These are phyloP conservation scores for Morone saxatilis DNA, from an alignment of 2,113 vertebrate species.

Conservation along the genomic window DNA sequence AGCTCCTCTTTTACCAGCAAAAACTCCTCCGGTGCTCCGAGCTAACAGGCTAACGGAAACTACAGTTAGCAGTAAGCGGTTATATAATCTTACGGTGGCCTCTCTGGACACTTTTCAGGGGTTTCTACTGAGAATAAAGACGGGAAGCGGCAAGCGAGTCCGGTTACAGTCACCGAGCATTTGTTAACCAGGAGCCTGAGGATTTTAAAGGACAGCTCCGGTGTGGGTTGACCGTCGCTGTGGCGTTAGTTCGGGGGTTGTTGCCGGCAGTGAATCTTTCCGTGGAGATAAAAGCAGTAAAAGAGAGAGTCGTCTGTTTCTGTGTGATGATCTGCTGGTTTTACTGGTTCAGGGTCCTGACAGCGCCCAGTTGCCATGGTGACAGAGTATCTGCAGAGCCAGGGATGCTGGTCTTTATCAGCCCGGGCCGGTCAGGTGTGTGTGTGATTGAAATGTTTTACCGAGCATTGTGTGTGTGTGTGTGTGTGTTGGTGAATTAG, in stretches of 20 bases:
- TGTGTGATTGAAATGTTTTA: slow-evolving; percentile 51
- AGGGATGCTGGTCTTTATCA: slow-evolving; percentile 60
- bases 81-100: not conserved
- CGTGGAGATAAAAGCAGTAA: slow-evolving; percentile 16
- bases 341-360: slow-evolving; percentile 51
- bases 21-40: too few species aligned
- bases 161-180: slow-evolving; percentile 8
- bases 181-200: slow-evolving; percentile 44
- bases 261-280: not conserved
- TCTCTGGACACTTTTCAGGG: not conserved
- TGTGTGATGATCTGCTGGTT: slow-evolving; percentile 45
- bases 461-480: slow-evolving; percentile 55
- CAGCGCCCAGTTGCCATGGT: slow-evolving; percentile 63
- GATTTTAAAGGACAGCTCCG: slow-evolving; percentile 56
- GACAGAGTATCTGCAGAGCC: slow-evolving; percentile 48
- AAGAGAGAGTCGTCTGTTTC: not conserved
- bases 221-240: slow-evolving; percentile 24
- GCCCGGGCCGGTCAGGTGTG: slow-evolving; percentile 28
- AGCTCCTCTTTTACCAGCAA: too few species aligned
- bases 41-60: too few species aligned
- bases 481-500: slow-evolving; percentile 34
- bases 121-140: slow-evolving; percentile 23
- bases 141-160: slow-evolving; percentile 19
- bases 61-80: too few species aligned
- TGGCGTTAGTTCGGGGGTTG: slow-evolving; percentile 29